phyloP scores from a whole-genome alignment of 1,140 invertebrate species.

The Drusus annulatus region DNA sequence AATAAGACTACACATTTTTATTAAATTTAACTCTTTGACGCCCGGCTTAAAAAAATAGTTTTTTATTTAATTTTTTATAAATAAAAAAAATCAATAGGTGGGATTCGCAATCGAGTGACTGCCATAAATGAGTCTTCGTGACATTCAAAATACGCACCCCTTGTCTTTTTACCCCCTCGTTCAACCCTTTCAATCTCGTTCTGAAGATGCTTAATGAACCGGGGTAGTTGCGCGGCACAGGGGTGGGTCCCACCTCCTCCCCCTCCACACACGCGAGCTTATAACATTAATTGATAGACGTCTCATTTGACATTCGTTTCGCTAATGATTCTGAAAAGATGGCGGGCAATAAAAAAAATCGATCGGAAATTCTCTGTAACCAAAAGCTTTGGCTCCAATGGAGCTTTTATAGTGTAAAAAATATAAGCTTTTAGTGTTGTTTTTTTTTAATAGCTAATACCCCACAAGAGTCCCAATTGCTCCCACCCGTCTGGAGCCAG shows the following conservation, averaged over 20 bases:
- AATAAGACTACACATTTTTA: no score
- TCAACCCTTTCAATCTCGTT: constrained; percentile 39
- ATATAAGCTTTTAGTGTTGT: no score
- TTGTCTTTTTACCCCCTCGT: constrained; percentile 30
- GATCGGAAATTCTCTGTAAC: neutral
- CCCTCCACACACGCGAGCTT: constrained; percentile 7
- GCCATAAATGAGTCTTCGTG: constrained; percentile 6
- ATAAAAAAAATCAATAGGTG: no score
- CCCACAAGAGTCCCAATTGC: no score
- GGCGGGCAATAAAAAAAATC: constrained; percentile 20
- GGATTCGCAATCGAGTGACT: neutral
- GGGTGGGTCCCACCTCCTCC: neutral
- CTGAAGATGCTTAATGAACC: constrained; percentile 44
- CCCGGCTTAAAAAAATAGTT: no score
- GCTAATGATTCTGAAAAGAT: constrained; percentile 43
- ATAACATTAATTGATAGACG: constrained; percentile 44
- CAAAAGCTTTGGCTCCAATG: no score
- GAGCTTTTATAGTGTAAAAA: no score
- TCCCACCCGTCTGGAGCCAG: no score
- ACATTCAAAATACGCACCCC: constrained; percentile 22
- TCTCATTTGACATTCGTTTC: constrained; percentile 40
- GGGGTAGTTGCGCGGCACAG: neutral
- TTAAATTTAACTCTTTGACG: no score
- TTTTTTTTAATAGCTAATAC: no score
- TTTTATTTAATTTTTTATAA: no score